Evolutionary conservation across 37 sponge, comb jelly and placozoan species (phyloP).

Genomic region (Cliona cf. orientalis): DNA sequence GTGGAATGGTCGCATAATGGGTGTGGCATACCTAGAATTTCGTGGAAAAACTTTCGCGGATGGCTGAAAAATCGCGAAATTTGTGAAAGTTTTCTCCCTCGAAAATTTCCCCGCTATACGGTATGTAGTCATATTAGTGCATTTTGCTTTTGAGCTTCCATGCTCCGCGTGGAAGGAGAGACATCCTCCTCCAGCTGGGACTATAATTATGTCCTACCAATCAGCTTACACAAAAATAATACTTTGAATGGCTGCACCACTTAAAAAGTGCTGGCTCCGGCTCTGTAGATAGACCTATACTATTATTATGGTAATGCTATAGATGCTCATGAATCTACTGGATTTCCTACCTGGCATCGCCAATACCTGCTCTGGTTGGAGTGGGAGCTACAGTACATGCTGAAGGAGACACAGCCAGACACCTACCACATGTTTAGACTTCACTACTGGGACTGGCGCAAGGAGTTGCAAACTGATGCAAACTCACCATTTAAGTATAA

Average conservation of each 20-base stretch:
- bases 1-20: too few species aligned
- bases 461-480: background rate
- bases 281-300: background rate
- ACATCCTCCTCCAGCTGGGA: background rate
- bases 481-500: background rate
- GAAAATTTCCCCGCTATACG: too few species aligned
- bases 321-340: slow-evolving; percentile 31
- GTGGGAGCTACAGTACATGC: slow-evolving; percentile 24
- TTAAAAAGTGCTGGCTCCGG: too few species aligned
- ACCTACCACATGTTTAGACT: slow-evolving; percentile 16
- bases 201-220: background rate
- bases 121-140: too few species aligned
- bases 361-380: slow-evolving; percentile 30
- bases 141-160: too few species aligned
- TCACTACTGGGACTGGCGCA: slow-evolving; percentile 48
- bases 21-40: too few species aligned
- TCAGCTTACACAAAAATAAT: too few species aligned
- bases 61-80: too few species aligned
- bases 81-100: too few species aligned
- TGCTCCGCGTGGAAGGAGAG: too few species aligned
- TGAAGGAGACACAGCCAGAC: too few species aligned
- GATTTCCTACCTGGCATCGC: slow-evolving; percentile 43
- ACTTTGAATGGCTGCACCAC: background rate
- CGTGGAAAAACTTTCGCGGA: too few species aligned
- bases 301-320: background rate